Conservation (phyloP, 1,140 invertebrate genomes). For the Drosophila bipectinata region DNA sequence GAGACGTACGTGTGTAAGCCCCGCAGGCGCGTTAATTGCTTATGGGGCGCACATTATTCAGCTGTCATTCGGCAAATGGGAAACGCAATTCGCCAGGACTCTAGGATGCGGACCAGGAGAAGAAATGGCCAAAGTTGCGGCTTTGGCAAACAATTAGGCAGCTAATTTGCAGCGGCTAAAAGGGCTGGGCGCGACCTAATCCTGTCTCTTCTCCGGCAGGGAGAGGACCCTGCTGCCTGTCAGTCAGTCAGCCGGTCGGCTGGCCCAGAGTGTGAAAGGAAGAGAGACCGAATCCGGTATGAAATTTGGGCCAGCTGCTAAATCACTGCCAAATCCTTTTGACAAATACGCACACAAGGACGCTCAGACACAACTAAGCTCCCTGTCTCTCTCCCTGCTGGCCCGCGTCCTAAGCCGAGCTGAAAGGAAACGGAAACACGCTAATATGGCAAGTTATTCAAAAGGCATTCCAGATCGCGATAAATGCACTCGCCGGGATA, state of each 20-base stretch:
- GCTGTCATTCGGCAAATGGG: slow-evolving; percentile 68
- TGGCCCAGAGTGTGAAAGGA: neutral
- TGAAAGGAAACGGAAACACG: slow-evolving; percentile 59
- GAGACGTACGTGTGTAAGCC: slow-evolving; percentile 59
- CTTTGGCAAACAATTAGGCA: slow-evolving; percentile 82
- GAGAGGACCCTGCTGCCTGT: slow-evolving; percentile 4
- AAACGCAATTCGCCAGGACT: slow-evolving; percentile 12
- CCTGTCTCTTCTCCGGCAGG: slow-evolving; percentile 42
- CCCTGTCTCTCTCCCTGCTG: slow-evolving; percentile 9
- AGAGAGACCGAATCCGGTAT: slow-evolving; percentile 32
- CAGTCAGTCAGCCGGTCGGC: slow-evolving; percentile 48
- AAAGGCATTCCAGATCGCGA: slow-evolving; percentile 72
- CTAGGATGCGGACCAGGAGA: slow-evolving; percentile 22
- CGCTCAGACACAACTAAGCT: slow-evolving; percentile 45
- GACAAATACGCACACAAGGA: slow-evolving; percentile 75
- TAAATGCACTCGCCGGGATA: slow-evolving; percentile 65
- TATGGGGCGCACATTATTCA: slow-evolving; percentile 79
- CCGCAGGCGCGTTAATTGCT: slow-evolving; percentile 76
- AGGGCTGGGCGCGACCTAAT: slow-evolving; percentile 59
- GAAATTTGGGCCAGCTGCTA: slow-evolving; percentile 70
- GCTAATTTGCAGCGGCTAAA: slow-evolving; percentile 71
- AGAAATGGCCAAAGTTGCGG: slow-evolving; percentile 73
- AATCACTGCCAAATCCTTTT: slow-evolving; percentile 79
- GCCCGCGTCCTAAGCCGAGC: slow-evolving; percentile 29
- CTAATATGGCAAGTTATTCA: slow-evolving; percentile 82